Evolutionary conservation across 53 echinoderm and acorn worm genomes (phyloP), one percentile per base, ranked within the genome.

Genomic region (Echinarachnius parma): DNA sequence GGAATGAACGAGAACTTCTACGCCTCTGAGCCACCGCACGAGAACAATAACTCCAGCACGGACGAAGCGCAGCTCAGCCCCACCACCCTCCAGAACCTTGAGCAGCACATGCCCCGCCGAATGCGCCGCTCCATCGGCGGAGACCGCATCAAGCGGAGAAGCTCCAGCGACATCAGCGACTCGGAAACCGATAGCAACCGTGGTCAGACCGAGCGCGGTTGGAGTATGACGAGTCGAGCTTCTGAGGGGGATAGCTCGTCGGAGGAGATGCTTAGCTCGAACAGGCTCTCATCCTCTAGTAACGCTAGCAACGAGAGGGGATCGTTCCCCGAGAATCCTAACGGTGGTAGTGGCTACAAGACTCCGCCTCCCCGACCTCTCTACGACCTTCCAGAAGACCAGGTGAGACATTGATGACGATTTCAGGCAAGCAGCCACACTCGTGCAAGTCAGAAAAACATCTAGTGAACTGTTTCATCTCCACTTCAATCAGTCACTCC

Each of bases 301-400:
- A n/a, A n/a, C n/a, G n/a, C n/a, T n/a, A 72, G 74, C 56, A 72
- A 10, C 28, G 74, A 72, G 44, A 37, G 74, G 39, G 78, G 62
- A 50, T 72, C 55, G 36, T 24, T 34, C 35, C 44, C 48, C 1
- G 66, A 35, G 27, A 76, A 82, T 53, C 75, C 53, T 2, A 11
- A 61, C 1, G 28, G 36, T 62, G 46, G 26, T 20, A 60, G 75
- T 31, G 61, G 65, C 3, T 64, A 65, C 25, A 34, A 39, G 37
- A 74, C 79, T 37, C 46, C 82, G 3, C n/a, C n/a, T n/a, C 74
- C 74, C 7, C 64, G 82, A 75, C 77, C 81, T 25, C 84, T 89
- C 47, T 84, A 84, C 46, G 89, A 89, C 49, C 75, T 89, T 9
- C 89, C 89, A 11, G 89, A 89, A 58, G 87, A 87, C 33, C 87